phyloP scores from a whole-genome alignment of 2,888 invertebrate species.

The Polydesmus complanatus region DNA sequence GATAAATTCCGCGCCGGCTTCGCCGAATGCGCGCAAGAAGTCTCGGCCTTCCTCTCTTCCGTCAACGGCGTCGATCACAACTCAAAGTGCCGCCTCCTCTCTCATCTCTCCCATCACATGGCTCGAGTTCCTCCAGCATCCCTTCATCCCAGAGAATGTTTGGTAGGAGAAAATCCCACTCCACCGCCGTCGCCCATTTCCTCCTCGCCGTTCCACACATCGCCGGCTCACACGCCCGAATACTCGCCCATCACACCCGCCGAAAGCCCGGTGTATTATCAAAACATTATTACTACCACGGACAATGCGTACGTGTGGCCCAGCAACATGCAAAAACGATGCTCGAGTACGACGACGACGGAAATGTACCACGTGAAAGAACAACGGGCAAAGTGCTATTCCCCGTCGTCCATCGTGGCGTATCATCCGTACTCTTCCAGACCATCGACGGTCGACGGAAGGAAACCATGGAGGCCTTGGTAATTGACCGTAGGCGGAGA shows the following conservation, averaged over 20 bases:
- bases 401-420: background rate
- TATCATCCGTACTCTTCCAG: background rate
- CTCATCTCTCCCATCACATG: constrained; percentile 25
- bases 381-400: too few species aligned
- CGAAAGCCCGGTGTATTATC: background rate
- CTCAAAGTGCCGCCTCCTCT: constrained; percentile 23
- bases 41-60: constrained; percentile 24
- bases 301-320: background rate
- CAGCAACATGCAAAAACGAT: background rate
- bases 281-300: background rate
- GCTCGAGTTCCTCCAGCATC: constrained; percentile 9
- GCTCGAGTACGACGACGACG: too few species aligned
- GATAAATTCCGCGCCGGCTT: constrained; percentile 27
- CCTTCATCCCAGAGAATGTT: background rate
- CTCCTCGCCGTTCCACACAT: background rate
- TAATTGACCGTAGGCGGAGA: too few species aligned
- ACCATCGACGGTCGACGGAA: too few species aligned
- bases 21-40: constrained; percentile 27
- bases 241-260: background rate
- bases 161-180: constrained; percentile 5
- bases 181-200: constrained; percentile 14
- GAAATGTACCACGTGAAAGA: too few species aligned
- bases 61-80: constrained; percentile 24
- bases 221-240: background rate
- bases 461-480: constrained; percentile 17